These are phyloP conservation scores for Drosophila aldrichi DNA, from an alignment of 2,888 invertebrate species.

Conservation along the genomic window DNA sequence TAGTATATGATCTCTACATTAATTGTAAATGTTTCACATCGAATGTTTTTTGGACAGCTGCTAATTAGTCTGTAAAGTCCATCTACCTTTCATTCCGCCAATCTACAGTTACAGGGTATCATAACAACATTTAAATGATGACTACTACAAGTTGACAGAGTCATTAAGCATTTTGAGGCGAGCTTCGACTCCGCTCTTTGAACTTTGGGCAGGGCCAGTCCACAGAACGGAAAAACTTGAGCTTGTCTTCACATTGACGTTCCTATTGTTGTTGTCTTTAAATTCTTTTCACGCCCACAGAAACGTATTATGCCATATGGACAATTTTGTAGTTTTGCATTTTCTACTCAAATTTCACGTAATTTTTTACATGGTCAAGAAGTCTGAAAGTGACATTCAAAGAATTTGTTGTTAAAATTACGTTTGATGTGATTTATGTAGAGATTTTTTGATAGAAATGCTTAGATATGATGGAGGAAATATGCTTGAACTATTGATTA, in stretches of 20 bases:
- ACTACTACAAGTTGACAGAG: conserved; percentile 38
- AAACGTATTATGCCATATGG: conserved; percentile 30
- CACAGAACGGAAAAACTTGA: conserved; percentile 32
- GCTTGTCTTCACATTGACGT: conserved; percentile 42
- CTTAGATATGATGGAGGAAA: neutral
- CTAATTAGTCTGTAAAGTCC: neutral
- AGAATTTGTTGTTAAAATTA: neutral
- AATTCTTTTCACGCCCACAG: conserved; percentile 54
- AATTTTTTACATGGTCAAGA: conserved; percentile 2
- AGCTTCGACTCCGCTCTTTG: conserved; percentile 13
- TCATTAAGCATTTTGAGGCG: conserved; percentile 51
- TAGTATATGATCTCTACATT: no score
- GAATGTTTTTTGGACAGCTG: no score
- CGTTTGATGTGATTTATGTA: neutral
- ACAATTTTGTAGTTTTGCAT: conserved; percentile 24
- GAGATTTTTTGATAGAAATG: neutral
- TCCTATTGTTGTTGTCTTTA: conserved; percentile 17
- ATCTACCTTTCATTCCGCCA: neutral
- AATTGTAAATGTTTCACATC: no score
- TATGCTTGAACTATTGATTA: neutral
- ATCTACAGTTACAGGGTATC: conserved; percentile 6
- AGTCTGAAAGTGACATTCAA: neutral
- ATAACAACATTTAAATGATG: conserved; percentile 9
- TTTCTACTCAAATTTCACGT: conserved; percentile 6
- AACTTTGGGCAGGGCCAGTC: conserved; percentile 42